Evolutionary conservation across 2,888 invertebrate genomes (phyloP).

Genomic region (Platerodrilus igneus): DNA sequence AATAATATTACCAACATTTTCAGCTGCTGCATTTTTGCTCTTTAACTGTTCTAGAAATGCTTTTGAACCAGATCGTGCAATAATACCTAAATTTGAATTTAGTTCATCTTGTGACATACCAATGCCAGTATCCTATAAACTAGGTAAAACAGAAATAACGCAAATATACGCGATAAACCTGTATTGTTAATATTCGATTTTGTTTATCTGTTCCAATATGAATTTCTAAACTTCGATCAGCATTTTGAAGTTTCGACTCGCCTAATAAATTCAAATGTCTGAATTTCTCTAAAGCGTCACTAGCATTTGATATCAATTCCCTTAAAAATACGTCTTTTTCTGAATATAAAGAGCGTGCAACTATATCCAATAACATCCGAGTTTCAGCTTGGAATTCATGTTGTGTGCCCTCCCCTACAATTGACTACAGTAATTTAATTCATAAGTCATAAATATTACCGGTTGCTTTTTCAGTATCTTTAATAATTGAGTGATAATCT

Average conservation of each 20-base stretch:
- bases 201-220: conserved; percentile 85
- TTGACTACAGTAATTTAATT: not conserved
- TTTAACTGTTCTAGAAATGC: conserved; percentile 83
- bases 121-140: conserved; percentile 78
- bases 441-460: conserved; percentile 43
- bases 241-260: conserved; percentile 47
- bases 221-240: conserved; percentile 75
- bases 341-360: conserved; percentile 93
- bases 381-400: conserved; percentile 98
- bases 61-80: conserved; percentile 94
- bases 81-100: conserved; percentile 86
- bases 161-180: conserved; percentile 52
- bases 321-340: conserved; percentile 97
- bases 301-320: conserved; percentile 94
- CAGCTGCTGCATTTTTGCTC: conserved; percentile 55
- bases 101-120: conserved; percentile 95
- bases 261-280: conserved; percentile 67
- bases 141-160: not conserved
- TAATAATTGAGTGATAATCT: conserved; percentile 58
- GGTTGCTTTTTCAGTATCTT: conserved; percentile 56
- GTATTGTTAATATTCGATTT: conserved; percentile 76
- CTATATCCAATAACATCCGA: conserved; percentile 90
- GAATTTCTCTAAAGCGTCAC: conserved; percentile 94
- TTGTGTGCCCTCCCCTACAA: conserved; percentile 55
- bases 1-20: conserved; percentile 73